Conservation (phyloP, 2,797 vertebrate genomes). For the Bradypus variegatus region DNA sequence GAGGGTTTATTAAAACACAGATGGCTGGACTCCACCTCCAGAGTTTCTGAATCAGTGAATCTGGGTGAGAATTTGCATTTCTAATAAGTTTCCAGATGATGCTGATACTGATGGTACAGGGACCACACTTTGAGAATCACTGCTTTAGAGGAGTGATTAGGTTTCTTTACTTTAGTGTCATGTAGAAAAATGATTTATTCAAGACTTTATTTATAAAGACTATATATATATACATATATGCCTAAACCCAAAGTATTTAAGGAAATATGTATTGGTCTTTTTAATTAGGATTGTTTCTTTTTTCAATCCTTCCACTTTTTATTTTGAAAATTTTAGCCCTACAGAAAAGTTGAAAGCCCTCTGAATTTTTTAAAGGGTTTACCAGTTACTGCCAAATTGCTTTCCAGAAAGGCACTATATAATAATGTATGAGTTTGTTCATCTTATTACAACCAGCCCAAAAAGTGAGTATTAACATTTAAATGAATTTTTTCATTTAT, state of each 20-base stretch:
- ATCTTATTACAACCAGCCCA: background rate
- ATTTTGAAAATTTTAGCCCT: background rate
- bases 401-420: background rate
- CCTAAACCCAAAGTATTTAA: background rate
- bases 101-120: background rate
- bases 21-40: background rate
- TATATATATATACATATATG: background rate
- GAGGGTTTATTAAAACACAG: background rate
- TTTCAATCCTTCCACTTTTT: background rate
- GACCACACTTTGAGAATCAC: background rate
- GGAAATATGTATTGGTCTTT: slow-evolving; percentile 17
- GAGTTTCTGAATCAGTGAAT: background rate
- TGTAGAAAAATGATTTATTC: background rate
- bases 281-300: background rate
- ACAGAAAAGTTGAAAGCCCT: background rate
- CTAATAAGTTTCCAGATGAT: background rate
- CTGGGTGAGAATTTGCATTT: background rate
- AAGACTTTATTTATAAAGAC: background rate
- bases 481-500: slow-evolving; percentile 4
- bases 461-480: background rate
- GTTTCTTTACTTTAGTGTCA: background rate
- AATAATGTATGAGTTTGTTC: background rate
- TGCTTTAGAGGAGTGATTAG: background rate
- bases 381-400: no score
- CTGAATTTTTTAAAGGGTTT: background rate